These are phyloP conservation scores for Scarus forsteni DNA, from an alignment of 2,797 vertebrate genomes.

Conservation along the genomic window DNA sequence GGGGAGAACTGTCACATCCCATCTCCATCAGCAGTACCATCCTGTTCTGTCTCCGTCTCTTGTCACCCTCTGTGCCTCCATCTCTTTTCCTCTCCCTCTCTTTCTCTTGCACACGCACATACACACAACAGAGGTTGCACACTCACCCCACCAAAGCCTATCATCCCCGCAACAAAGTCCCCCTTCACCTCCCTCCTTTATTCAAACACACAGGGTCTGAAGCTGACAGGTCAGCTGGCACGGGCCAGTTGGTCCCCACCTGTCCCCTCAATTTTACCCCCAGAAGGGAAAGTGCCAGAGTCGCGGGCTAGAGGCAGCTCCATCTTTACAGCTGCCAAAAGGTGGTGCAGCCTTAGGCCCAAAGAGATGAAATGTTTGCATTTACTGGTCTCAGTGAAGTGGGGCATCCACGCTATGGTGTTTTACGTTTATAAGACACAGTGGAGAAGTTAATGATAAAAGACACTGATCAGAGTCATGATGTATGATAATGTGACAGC, in stretches of 20 bases:
- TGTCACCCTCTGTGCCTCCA: slow-evolving; percentile 81
- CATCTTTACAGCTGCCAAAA: slow-evolving; percentile 76
- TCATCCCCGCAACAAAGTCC: slow-evolving; percentile 30
- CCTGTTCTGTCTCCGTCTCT: slow-evolving; percentile 77
- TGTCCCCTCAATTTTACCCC: slow-evolving; percentile 74
- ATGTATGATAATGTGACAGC: slow-evolving; percentile 27
- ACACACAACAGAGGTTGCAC: slow-evolving; percentile 40
- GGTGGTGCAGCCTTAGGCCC: slow-evolving; percentile 60
- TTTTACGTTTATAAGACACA: slow-evolving; percentile 25
- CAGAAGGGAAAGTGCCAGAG: slow-evolving; percentile 76
- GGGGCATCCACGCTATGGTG: slow-evolving; percentile 31
- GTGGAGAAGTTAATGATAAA: slow-evolving; percentile 27
- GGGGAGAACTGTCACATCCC: slow-evolving; percentile 93
- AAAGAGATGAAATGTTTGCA: slow-evolving; percentile 57
- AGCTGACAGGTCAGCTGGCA: slow-evolving; percentile 82
- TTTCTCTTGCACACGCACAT: slow-evolving; percentile 33
- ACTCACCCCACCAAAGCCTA: slow-evolving; percentile 34
- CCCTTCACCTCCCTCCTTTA: slow-evolving; percentile 54
- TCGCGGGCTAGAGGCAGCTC: slow-evolving; percentile 56
- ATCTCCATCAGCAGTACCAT: slow-evolving; percentile 88
- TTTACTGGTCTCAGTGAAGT: slow-evolving; percentile 25
- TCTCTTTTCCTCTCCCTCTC: slow-evolving; percentile 50
- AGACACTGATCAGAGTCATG: background rate
- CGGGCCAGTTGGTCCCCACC: slow-evolving; percentile 75
- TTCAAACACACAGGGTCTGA: slow-evolving; percentile 67